phyloP scores from a whole-genome alignment of 2,113 vertebrate genomes.

The Apodemus speciosus region DNA sequence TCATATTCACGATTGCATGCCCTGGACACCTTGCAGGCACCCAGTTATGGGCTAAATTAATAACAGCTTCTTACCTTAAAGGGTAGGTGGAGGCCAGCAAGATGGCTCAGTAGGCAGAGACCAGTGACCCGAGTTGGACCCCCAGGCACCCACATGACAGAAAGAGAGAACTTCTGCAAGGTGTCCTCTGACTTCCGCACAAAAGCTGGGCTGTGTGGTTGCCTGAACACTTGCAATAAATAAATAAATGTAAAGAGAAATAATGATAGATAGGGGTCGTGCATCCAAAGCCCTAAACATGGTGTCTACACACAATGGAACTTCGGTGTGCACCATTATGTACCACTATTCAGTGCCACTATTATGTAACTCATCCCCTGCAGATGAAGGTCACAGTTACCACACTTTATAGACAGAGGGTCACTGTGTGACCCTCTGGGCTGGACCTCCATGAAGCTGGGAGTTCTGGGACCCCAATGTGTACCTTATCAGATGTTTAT shows the following conservation, averaged over 20 bases:
- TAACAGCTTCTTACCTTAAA: neutral
- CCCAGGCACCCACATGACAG: no score
- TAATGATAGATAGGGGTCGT: neutral
- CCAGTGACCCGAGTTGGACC: neutral
- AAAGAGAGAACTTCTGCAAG: no score
- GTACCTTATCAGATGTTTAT: conserved; percentile 83
- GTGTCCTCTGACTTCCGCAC: neutral
- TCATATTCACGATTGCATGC: neutral
- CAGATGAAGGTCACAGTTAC: neutral
- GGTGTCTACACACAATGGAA: neutral
- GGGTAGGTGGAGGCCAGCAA: neutral
- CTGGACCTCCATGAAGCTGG: neutral
- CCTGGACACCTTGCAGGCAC: neutral
- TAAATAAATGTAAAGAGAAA: neutral
- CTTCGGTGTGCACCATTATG: neutral
- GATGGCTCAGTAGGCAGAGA: neutral
- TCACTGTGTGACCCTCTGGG: neutral
- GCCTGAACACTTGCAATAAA: neutral
- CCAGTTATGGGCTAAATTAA: neutral
- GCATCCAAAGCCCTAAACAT: neutral
- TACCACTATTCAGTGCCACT: neutral
- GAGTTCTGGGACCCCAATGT: neutral
- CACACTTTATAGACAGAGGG: neutral
- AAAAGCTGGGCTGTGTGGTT: no score
- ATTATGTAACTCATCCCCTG: neutral